phyloP scores from a whole-genome alignment of 2,888 invertebrate genomes.

The Buathra laborator region DNA sequence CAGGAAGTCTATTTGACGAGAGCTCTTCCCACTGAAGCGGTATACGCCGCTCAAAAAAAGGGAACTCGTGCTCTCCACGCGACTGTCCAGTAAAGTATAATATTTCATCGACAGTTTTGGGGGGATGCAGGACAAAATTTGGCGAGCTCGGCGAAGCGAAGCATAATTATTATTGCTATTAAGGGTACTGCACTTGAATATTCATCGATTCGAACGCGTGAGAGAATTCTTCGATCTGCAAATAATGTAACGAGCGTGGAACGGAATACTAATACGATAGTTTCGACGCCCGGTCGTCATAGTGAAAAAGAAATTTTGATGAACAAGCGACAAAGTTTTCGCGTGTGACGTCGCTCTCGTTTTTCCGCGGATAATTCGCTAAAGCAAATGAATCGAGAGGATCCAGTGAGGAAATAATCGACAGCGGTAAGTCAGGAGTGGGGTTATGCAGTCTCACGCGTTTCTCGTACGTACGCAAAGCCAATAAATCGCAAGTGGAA shows the following conservation, averaged over 20 bases:
- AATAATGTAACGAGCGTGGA: slow-evolving; percentile 41
- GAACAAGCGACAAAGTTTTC: background rate
- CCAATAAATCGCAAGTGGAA: slow-evolving; percentile 74
- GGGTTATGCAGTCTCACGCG: slow-evolving; percentile 13
- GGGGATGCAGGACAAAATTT: background rate
- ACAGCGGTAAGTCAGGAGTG: background rate
- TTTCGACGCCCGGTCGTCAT: background rate
- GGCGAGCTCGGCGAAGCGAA: slow-evolving; percentile 29
- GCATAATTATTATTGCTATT: slow-evolving; percentile 30
- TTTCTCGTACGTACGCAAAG: slow-evolving; percentile 44
- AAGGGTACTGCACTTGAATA: slow-evolving; percentile 24
- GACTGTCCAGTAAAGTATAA: slow-evolving; percentile 23
- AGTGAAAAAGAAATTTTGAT: background rate
- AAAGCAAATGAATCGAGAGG: background rate
- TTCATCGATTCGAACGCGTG: slow-evolving; percentile 53
- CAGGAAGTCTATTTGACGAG: slow-evolving; percentile 56
- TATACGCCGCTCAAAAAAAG: no score
- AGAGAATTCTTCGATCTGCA: slow-evolving; percentile 35
- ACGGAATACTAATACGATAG: slow-evolving; percentile 3
- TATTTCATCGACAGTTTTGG: slow-evolving; percentile 48
- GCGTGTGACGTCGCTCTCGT: background rate
- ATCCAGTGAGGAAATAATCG: background rate
- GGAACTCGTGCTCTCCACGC: background rate
- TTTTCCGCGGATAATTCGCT: slow-evolving; percentile 11
- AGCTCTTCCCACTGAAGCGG: background rate